Evolutionary conservation across 2,113 vertebrate genomes (phyloP).

Genomic region (Brienomyrus brachyistius): DNA sequence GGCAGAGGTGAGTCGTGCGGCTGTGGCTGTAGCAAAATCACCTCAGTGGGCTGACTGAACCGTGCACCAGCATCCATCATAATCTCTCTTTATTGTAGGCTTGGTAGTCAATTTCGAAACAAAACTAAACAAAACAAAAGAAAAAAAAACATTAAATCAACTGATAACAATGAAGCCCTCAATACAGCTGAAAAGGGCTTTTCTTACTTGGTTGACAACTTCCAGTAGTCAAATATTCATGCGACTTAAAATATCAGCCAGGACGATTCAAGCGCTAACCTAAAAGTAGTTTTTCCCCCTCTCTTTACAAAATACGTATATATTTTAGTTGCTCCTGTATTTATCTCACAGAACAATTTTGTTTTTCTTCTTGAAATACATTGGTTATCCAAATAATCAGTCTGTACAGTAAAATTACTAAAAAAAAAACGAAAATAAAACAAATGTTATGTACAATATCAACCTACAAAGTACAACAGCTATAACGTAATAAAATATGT

Average conservation of each 20-base stretch:
- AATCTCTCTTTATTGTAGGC: slow-evolving; percentile 69
- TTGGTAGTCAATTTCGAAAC: slow-evolving; percentile 57
- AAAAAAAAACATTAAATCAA: slow-evolving; percentile 57
- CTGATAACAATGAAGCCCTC: slow-evolving; percentile 62
- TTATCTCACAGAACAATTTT: slow-evolving; percentile 33
- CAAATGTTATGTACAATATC: slow-evolving; percentile 74
- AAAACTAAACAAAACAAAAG: slow-evolving; percentile 57
- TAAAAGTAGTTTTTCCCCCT: slow-evolving; percentile 73
- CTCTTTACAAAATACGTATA: slow-evolving; percentile 69
- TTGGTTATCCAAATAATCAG: slow-evolving; percentile 50
- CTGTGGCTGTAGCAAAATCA: slow-evolving; percentile 67
- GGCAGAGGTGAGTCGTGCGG: slow-evolving; percentile 68
- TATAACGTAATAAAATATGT: slow-evolving; percentile 90
- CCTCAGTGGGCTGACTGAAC: slow-evolving; percentile 68
- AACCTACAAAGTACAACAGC: slow-evolving; percentile 77
- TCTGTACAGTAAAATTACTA: slow-evolving; percentile 65
- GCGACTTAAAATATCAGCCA: slow-evolving; percentile 77
- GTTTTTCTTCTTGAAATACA: slow-evolving; percentile 42
- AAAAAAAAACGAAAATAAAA: slow-evolving; percentile 44
- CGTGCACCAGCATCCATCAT: slow-evolving; percentile 69
- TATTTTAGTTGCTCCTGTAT: slow-evolving; percentile 55
- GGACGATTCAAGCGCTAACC: slow-evolving; percentile 75
- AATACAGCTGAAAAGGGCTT: slow-evolving; percentile 55
- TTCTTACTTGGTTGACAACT: slow-evolving; percentile 62
- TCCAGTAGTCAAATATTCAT: slow-evolving; percentile 80